These are phyloP conservation scores for Panthera leo DNA, from an alignment of 2,113 vertebrate genomes.

Conservation along the genomic window DNA sequence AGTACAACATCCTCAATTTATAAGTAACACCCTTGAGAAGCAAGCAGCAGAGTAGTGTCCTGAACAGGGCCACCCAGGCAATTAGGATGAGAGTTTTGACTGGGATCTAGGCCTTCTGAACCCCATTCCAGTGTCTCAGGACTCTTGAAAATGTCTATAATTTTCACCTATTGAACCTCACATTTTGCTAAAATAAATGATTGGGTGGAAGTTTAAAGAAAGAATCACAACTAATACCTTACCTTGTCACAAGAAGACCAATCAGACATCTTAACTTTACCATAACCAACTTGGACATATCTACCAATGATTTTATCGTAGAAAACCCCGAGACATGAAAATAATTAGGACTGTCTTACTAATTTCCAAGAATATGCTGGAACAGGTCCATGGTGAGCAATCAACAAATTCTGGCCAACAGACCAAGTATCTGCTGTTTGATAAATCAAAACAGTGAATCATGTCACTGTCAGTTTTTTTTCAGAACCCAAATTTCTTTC, in stretches of 20 bases:
- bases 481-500: not conserved
- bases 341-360: not conserved
- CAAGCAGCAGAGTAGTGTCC: not conserved
- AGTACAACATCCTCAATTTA: not conserved
- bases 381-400: not conserved
- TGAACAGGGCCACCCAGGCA: not conserved
- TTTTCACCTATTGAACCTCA: not conserved
- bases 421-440: not conserved
- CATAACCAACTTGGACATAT: not conserved
- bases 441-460: conserved; percentile 48
- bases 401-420: conserved; percentile 20
- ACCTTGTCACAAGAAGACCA: not conserved
- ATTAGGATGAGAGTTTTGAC: not conserved
- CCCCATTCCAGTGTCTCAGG: not conserved
- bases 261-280: not conserved
- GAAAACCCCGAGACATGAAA: not conserved
- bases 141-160: not conserved
- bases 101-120: not conserved
- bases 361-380: conserved; percentile 17
- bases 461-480: not conserved
- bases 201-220: not conserved
- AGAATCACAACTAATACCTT: not conserved
- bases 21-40: not conserved
- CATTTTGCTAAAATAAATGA: conserved; percentile 22
- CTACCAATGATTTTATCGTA: not conserved